A percentile compares a stretch with the other conserved stretches of the same genome.
phyloP scores from a whole-genome alignment of 2,888 invertebrate genomes.

The Plebejus anna region DNA sequence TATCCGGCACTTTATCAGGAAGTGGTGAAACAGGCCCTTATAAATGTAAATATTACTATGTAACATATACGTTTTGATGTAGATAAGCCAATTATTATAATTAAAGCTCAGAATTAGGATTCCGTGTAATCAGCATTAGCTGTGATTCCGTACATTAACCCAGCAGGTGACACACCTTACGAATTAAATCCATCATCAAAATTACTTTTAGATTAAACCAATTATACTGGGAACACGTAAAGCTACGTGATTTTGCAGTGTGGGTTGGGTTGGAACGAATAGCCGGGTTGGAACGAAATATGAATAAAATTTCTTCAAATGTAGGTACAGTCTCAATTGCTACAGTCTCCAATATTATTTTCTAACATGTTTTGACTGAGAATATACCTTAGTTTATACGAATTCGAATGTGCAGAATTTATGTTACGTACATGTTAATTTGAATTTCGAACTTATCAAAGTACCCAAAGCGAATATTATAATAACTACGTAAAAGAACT shows the following conservation, averaged over 20 bases:
- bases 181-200: slow-evolving; percentile 7
- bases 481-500: background rate
- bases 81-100: background rate
- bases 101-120: background rate
- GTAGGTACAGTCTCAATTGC: background rate
- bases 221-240: slow-evolving; percentile 10
- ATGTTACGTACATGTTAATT: background rate
- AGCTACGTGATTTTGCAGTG: background rate
- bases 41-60: background rate
- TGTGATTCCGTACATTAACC: background rate
- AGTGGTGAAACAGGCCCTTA: too few relatives aligned
- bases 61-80: background rate
- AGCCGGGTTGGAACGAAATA: background rate
- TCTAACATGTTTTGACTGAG: background rate
- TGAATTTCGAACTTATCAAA: background rate
- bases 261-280: background rate
- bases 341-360: background rate
- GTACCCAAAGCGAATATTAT: background rate
- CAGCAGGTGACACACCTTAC: background rate
- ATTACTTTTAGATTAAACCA: slow-evolving; percentile 10
- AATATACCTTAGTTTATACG: background rate
- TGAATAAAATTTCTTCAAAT: background rate
- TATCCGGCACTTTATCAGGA: too few relatives aligned
- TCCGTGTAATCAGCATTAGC: background rate
- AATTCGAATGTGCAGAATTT: background rate